Percentiles rank a stretch among this genome's conserved stretches.
These are phyloP conservation scores for Argya squamiceps DNA, from an alignment of 2,797 vertebrate species.

Conservation along the genomic window DNA sequence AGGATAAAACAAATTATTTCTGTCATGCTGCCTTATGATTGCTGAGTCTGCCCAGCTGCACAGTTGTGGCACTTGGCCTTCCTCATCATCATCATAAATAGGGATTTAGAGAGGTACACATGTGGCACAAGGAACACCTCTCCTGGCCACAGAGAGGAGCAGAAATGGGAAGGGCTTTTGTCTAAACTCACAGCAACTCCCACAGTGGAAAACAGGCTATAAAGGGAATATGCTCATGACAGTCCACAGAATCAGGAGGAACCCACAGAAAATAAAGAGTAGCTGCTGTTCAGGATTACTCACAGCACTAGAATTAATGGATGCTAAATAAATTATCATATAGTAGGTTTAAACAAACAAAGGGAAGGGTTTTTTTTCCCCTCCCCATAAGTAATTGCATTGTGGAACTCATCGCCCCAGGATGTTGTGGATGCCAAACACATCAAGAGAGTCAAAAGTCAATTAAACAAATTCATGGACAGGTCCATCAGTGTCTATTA, in stretches of 20 bases:
- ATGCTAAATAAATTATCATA: constrained; percentile 35
- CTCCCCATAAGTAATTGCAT: constrained; percentile 4
- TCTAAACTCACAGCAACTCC: not conserved
- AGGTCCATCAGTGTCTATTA: constrained; percentile 44
- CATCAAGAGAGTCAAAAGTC: constrained; percentile 45
- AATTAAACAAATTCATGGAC: constrained; percentile 48
- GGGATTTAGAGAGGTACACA: not conserved
- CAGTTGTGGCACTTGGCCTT: not conserved
- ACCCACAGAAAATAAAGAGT: not conserved
- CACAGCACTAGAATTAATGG: not conserved
- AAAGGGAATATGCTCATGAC: not conserved
- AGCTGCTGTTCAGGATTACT: not conserved
- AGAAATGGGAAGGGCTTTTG: not conserved
- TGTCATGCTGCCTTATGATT: not conserved
- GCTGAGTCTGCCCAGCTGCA: not conserved
- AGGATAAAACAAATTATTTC: not conserved
- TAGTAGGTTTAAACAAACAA: constrained; percentile 23
- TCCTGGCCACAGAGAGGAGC: not conserved
- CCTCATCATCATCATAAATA: not conserved
- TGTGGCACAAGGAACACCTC: not conserved
- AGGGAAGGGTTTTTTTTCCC: not conserved
- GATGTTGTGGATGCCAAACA: constrained; percentile 33
- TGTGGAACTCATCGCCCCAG: constrained; percentile 37
- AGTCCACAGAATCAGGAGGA: not conserved
- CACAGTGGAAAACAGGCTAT: not conserved